A percentile compares a stretch with the other conserved stretches of the same genome.
Conservation (phyloP, 2,797 vertebrate species). For the Falco concolor region DNA sequence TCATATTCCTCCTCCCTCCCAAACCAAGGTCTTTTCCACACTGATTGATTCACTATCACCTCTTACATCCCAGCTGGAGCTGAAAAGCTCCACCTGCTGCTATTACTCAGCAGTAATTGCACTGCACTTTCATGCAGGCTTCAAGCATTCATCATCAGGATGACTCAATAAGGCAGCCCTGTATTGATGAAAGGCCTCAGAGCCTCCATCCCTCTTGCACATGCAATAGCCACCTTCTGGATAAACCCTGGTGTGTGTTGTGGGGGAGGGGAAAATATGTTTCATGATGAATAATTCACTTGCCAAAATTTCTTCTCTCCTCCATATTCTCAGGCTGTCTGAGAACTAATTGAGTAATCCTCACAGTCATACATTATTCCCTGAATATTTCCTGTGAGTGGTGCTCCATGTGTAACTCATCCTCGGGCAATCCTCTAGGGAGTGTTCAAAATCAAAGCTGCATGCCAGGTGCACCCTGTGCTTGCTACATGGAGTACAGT, state of each 20-base stretch:
- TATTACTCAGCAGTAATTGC: constrained; percentile 56
- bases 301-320: neutral
- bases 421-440: neutral
- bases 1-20: neutral
- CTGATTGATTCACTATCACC: neutral
- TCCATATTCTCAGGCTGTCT: neutral
- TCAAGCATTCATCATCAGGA: constrained; percentile 37
- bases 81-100: constrained; percentile 45
- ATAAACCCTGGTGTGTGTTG: neutral
- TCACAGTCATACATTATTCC: neutral
- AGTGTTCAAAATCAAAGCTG: neutral
- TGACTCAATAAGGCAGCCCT: constrained; percentile 25
- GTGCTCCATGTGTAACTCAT: neutral
- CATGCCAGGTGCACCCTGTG: rapidly evolving
- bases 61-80: neutral
- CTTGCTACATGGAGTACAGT: neutral
- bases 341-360: neutral
- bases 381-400: neutral
- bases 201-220: neutral
- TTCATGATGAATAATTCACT: constrained; percentile 5
- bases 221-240: neutral
- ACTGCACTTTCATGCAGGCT: neutral
- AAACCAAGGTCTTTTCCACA: neutral
- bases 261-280: neutral
- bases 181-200: neutral